These are phyloP conservation scores for Dastarcus helophoroides DNA, from an alignment of 2,888 invertebrate species.

Conservation along the genomic window DNA sequence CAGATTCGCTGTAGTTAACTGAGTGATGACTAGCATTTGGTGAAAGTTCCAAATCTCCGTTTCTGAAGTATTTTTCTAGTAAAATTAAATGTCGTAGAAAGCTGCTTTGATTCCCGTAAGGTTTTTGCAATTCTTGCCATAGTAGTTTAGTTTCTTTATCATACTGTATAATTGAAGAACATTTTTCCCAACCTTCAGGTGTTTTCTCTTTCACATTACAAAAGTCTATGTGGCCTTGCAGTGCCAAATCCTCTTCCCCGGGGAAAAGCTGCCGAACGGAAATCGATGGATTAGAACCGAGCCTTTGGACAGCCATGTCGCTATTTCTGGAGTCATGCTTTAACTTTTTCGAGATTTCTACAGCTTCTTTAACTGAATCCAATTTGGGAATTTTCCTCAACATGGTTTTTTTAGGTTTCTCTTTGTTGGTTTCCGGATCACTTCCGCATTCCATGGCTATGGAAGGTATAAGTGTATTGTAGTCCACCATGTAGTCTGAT, in stretches of 20 bases:
- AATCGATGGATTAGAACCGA: conserved; percentile 72
- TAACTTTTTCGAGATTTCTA: conserved; percentile 30
- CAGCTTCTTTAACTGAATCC: conserved; percentile 24
- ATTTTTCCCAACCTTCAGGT: conserved; percentile 77
- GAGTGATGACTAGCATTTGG: conserved; percentile 64
- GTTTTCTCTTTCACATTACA: conserved; percentile 58
- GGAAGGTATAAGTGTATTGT: conserved; percentile 33
- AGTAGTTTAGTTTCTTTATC: conserved; percentile 69
- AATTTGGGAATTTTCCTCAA: conserved; percentile 20
- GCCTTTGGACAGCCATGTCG: conserved; percentile 51
- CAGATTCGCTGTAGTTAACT: conserved; percentile 66
- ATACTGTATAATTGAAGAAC: conserved; percentile 66
- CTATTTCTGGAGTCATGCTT: conserved; percentile 38
- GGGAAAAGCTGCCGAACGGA: conserved; percentile 72
- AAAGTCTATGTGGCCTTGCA: conserved; percentile 67
- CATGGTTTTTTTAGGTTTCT: conserved; percentile 12
- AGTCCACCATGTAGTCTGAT: conserved; percentile 32
- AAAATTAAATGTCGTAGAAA: conserved; percentile 71
- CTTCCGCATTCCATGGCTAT: conserved; percentile 31
- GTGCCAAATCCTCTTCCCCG: conserved; percentile 70
- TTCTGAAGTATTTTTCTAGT: conserved; percentile 72
- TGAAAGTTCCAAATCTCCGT: conserved; percentile 64
- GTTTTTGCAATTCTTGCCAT: conserved; percentile 74
- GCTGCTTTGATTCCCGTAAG: conserved; percentile 79
- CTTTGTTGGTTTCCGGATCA: conserved; percentile 29